Conservation (phyloP, 2,113 vertebrate species). For the Tragelaphus scriptus region DNA sequence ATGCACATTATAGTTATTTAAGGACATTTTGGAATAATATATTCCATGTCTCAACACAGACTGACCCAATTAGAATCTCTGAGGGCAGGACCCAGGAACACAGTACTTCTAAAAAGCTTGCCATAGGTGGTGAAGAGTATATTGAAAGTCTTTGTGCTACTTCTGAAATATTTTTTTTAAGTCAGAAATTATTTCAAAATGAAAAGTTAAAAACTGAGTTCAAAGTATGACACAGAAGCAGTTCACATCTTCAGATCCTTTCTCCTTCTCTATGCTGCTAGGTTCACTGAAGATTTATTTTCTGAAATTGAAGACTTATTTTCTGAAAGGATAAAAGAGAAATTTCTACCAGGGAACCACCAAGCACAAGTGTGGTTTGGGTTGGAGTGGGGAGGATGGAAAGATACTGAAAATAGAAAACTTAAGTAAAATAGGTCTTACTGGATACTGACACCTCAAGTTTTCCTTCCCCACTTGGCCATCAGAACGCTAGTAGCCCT, state of each 20-base stretch:
- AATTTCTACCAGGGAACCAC: background rate
- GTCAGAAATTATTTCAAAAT: conserved; percentile 27
- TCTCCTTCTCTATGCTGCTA: background rate
- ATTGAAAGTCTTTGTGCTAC: background rate
- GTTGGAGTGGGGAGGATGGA: background rate
- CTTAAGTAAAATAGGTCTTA: background rate
- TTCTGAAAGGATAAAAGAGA: background rate
- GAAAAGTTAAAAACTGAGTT: conserved; percentile 10
- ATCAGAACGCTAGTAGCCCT: background rate
- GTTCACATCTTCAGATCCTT: background rate
- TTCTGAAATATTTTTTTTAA: background rate
- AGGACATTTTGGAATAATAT: background rate
- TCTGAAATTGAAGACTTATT: background rate
- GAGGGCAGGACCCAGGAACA: background rate
- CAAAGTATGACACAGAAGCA: background rate
- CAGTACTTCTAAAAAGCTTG: background rate
- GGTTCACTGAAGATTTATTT: background rate
- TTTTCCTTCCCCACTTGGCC: background rate
- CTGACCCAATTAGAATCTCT: background rate
- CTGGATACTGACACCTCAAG: background rate
- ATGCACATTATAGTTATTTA: background rate
- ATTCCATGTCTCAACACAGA: background rate
- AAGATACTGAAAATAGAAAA: background rate
- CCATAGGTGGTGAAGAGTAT: background rate
- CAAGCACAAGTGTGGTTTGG: background rate